Base-by-base conservation (phyloP, 2,113 vertebrate genomes). In the Pachyramphus minor region DNA sequence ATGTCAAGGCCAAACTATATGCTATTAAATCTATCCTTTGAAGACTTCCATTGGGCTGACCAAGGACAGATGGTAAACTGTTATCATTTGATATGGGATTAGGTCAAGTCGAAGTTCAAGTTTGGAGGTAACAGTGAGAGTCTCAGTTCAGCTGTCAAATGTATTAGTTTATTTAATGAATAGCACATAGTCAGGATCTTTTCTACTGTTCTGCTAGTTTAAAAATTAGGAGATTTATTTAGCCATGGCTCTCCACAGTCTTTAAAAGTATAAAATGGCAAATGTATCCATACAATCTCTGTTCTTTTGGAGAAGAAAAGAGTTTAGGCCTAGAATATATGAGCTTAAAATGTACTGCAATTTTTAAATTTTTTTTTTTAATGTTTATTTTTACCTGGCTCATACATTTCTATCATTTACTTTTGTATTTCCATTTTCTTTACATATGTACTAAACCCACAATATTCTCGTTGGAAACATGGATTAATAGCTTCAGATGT, bases 51-150 rank as follows among this genome's bases (percentile, higher is more conserved):
- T 31, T 90, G 95, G 93, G 94, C 95, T 96, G 97, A 97, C 97
- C 90, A 84, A 89, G 97, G 98, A 98, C 99, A 99, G 98, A 99
- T 98, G 99, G 99, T 95, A 95, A 92, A 81, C 95, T 97, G 97
- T 97, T 97, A 98, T 98, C 98, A 98, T 98, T 98, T 47, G 98
- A 98, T 98, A 97, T 13, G 78, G 94, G 97, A 97, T 97, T 93
- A 91, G 95, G 98, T 98, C 98, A 99, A 98, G 98, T 98, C 97
- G 96, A 98, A 98, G 98, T 98, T 98, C 98, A 98, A 95, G 98
- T 97, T 68, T 96, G 97, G 98, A 98, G 98, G 96, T 73, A 94
- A 95, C 95, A 96, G 89, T 85, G 72, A 97, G 86, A 82, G 89
- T 89, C 92, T 90, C 92, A 76, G 74, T 86, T 93, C 94, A 95